phyloP scores from a whole-genome alignment of 2,888 invertebrate species.

The Ellobium chinense region DNA sequence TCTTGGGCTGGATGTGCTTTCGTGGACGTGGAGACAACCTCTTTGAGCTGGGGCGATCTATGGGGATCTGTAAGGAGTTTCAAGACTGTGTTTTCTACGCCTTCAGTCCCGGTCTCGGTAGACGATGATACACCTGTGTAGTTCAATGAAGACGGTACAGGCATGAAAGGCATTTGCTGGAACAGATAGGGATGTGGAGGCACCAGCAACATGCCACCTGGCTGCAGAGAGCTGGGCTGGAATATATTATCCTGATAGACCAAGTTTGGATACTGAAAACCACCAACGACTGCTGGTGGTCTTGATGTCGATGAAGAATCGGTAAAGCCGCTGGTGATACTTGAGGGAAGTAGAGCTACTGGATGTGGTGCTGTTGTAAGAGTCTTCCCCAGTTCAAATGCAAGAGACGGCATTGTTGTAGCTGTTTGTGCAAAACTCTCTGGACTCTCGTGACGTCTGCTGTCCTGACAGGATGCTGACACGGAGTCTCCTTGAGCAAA shows the following conservation, averaged over 20 bases:
- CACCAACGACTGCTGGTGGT: not conserved
- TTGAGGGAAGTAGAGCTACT: not conserved
- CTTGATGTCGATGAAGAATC: not conserved
- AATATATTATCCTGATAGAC: not conserved
- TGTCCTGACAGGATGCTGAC: no score
- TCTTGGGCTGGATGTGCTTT: not conserved
- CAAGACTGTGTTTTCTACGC: not conserved
- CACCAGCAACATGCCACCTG: not conserved
- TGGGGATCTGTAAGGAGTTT: not conserved
- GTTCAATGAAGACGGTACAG: not conserved
- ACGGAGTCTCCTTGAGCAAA: no score
- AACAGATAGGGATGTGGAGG: conserved; percentile 12
- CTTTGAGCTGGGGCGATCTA: not conserved
- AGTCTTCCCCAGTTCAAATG: not conserved
- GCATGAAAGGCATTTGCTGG: conserved; percentile 23
- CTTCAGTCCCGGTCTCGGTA: not conserved
- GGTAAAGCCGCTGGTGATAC: not conserved
- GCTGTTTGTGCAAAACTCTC: no score
- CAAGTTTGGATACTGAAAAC: not conserved
- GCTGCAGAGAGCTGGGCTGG: not conserved
- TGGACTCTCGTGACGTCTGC: no score
- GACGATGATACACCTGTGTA: not conserved
- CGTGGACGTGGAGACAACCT: not conserved
- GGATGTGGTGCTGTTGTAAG: not conserved
- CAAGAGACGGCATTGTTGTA: not conserved